Conservation (phyloP, 2,113 vertebrate genomes). For the Rhinopithecus roxellana region DNA sequence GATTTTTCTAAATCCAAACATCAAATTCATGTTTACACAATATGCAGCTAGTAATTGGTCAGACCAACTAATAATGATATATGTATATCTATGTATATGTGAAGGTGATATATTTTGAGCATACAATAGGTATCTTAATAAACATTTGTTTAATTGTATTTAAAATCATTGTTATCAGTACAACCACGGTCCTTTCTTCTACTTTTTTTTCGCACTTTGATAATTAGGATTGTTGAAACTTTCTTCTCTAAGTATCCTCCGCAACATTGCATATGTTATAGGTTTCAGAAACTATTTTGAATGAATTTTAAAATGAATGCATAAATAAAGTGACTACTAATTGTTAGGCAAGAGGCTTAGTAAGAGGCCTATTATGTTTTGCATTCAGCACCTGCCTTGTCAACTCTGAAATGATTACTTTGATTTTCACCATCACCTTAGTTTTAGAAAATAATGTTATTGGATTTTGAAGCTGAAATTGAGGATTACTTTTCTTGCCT, state of each 20-base stretch:
- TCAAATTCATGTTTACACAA: neutral
- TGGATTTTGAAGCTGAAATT: neutral
- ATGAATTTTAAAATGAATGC: neutral
- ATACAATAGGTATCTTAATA: neutral
- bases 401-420: neutral
- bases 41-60: neutral
- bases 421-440: neutral
- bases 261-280: neutral
- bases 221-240: neutral
- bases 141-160: neutral
- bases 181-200: neutral
- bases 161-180: neutral
- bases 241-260: neutral
- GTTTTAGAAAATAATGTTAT: neutral
- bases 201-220: neutral
- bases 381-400: neutral
- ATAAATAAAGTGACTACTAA: neutral
- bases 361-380: neutral
- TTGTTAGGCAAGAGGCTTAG: neutral
- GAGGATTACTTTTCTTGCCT: neutral
- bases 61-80: neutral
- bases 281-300: neutral
- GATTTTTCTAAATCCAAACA: neutral
- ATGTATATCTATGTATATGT: neutral
- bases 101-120: neutral